These are phyloP conservation scores for Halichoeres trimaculatus DNA, from an alignment of 2,113 vertebrate genomes.

Conservation along the genomic window DNA sequence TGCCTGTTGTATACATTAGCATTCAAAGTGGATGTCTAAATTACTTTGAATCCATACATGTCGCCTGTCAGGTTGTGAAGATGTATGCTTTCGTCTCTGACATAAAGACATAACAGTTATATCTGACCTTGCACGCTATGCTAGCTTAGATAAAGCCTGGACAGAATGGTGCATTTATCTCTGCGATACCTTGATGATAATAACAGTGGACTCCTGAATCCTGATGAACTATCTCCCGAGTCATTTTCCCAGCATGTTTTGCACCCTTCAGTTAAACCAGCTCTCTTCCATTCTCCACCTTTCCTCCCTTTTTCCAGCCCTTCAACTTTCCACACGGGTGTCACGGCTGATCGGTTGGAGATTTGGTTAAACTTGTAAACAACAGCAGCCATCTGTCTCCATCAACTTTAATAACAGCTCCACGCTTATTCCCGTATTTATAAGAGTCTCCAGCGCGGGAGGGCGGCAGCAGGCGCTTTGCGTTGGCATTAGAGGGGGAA, in stretches of 20 bases:
- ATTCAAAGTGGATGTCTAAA: slow-evolving; percentile 73
- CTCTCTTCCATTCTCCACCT: slow-evolving; percentile 8
- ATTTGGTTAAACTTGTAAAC: slow-evolving; percentile 79
- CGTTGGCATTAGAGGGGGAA: slow-evolving; percentile 53
- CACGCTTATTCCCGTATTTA: slow-evolving; percentile 73
- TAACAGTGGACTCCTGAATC: slow-evolving; percentile 29
- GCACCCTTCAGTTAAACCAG: slow-evolving; percentile 34
- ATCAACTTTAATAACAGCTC: slow-evolving; percentile 77
- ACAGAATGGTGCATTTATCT: slow-evolving; percentile 58
- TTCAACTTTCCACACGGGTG: slow-evolving; percentile 54
- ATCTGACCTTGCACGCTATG: slow-evolving; percentile 26
- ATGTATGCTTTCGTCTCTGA: slow-evolving; percentile 48
- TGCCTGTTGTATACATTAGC: slow-evolving; percentile 73
- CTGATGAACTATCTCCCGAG: slow-evolving; percentile 58
- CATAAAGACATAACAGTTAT: slow-evolving; percentile 14
- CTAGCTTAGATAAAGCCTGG: slow-evolving; percentile 39
- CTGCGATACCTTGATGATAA: slow-evolving; percentile 41
- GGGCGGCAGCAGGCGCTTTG: slow-evolving; percentile 49
- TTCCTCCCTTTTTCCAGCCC: slow-evolving; percentile 22
- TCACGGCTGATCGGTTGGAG: slow-evolving; percentile 61
- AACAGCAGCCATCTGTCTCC: slow-evolving; percentile 80
- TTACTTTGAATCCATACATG: slow-evolving; percentile 70
- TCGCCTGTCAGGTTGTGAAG: slow-evolving; percentile 47
- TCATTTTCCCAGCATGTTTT: slow-evolving; percentile 53
- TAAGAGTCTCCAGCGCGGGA: slow-evolving; percentile 45